phyloP scores from a whole-genome alignment of 2,888 invertebrate genomes.

The Aricia artaxerxes region DNA sequence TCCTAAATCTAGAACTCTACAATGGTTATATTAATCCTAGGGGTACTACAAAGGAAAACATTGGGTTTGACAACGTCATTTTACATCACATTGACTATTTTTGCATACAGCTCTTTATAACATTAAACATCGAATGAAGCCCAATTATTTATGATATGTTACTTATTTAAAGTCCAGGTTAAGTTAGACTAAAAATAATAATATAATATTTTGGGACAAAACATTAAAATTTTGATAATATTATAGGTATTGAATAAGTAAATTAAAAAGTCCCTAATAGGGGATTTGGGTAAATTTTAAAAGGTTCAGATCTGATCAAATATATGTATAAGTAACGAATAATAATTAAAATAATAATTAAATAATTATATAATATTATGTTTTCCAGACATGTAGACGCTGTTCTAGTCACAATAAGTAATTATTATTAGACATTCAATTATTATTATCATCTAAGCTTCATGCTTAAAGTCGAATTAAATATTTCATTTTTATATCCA shows the following conservation, averaged over 20 bases:
- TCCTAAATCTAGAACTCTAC: slow-evolving; percentile 26
- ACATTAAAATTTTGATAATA: background rate
- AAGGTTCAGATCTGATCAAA: background rate
- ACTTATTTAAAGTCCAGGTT: slow-evolving; percentile 31
- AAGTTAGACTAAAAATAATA: background rate
- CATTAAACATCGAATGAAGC: slow-evolving; percentile 29
- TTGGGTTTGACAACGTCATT: background rate
- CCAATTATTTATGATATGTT: slow-evolving; percentile 33
- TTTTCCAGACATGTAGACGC: background rate
- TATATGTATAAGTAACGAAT: background rate
- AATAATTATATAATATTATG: background rate
- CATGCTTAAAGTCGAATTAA: background rate
- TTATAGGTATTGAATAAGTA: background rate
- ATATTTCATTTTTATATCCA: background rate
- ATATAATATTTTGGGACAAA: background rate
- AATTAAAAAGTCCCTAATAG: background rate
- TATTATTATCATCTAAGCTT: background rate
- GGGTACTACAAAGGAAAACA: slow-evolving; percentile 8
- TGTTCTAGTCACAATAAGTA: background rate
- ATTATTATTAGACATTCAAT: background rate
- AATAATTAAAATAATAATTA: background rate
- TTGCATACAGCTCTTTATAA: slow-evolving; percentile 26
- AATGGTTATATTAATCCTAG: slow-evolving; percentile 18
- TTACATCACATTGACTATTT: slow-evolving; percentile 18
- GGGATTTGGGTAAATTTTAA: background rate